A percentile compares a stretch with the other conserved stretches of the same genome.
These are phyloP conservation scores for Diglossa cyanea DNA, from an alignment of 2,797 vertebrate species.

Conservation along the genomic window DNA sequence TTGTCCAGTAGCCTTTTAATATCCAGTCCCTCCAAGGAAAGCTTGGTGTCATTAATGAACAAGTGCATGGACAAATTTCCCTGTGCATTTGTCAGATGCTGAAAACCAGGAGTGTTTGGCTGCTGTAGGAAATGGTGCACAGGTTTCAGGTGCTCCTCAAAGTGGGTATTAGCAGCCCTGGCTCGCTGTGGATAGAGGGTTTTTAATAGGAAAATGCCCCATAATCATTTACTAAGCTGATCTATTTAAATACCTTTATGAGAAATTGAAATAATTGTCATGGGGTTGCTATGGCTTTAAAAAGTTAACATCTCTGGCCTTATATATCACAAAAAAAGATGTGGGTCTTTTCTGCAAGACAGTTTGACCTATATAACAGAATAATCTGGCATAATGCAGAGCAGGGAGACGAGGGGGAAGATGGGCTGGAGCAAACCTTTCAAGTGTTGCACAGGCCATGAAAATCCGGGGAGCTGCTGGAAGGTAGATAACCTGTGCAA, in stretches of 20 bases:
- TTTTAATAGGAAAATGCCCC: neutral
- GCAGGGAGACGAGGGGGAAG: neutral
- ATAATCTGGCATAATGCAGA: neutral
- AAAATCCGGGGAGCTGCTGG: constrained; percentile 1
- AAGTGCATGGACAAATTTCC: neutral
- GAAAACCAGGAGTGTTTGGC: neutral
- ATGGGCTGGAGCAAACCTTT: constrained; percentile 11
- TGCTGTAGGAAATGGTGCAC: neutral
- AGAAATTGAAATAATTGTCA: constrained; percentile 42
- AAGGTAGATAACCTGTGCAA: constrained; percentile 23
- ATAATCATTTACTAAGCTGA: neutral
- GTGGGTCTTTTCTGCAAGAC: neutral
- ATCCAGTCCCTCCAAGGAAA: neutral
- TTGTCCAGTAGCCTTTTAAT: neutral
- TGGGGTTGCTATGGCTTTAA: neutral
- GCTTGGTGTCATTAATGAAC: neutral
- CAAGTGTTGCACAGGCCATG: neutral
- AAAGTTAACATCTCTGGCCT: constrained; percentile 8
- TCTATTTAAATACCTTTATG: neutral
- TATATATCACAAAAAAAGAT: neutral
- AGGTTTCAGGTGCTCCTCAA: neutral
- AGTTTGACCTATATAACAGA: constrained; percentile 41
- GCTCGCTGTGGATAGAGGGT: neutral
- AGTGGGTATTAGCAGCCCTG: neutral
- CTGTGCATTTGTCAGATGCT: neutral